Conservation (phyloP, 1,140 invertebrate species). For the Thaumatotibia leucotreta region DNA sequence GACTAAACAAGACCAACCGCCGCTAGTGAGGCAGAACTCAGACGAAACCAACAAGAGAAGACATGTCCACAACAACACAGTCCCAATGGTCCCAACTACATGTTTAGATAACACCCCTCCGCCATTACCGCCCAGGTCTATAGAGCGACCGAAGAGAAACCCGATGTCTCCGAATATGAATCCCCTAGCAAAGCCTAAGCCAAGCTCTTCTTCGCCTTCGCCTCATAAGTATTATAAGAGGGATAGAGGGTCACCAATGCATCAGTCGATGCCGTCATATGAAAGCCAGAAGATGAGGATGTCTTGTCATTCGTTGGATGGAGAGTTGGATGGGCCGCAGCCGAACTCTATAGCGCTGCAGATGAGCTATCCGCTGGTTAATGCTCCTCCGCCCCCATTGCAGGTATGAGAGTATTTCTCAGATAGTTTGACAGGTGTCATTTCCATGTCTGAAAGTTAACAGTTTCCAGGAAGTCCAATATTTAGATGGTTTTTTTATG, state of each 20-base stretch:
- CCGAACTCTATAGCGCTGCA: constrained; percentile 76
- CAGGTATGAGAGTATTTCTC: constrained; percentile 37
- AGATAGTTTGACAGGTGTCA: no score
- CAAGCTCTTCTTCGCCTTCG: constrained; percentile 17
- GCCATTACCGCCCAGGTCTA: constrained; percentile 70
- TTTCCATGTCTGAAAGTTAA: no score
- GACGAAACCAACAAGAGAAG: constrained; percentile 37
- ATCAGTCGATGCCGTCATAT: constrained; percentile 44
- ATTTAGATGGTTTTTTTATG: no score
- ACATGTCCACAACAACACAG: constrained; percentile 47
- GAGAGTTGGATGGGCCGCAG: constrained; percentile 52
- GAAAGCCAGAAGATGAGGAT: constrained; percentile 37
- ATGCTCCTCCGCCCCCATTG: constrained; percentile 56
- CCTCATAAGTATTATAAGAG: constrained; percentile 31
- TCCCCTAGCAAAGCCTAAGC: constrained; percentile 37
- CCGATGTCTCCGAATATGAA: constrained; percentile 32
- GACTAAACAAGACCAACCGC: constrained; percentile 33
- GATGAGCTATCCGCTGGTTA: constrained; percentile 74
- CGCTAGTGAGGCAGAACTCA: constrained; percentile 45
- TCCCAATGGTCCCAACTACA: constrained; percentile 56
- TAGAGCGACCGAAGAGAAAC: constrained; percentile 34
- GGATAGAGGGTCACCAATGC: constrained; percentile 36
- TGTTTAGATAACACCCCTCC: constrained; percentile 73
- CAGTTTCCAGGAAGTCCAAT: no score
- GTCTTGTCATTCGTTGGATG: constrained; percentile 57